Base-by-base conservation (phyloP, 2,888 invertebrate genomes). In the Sericinus montela region DNA sequence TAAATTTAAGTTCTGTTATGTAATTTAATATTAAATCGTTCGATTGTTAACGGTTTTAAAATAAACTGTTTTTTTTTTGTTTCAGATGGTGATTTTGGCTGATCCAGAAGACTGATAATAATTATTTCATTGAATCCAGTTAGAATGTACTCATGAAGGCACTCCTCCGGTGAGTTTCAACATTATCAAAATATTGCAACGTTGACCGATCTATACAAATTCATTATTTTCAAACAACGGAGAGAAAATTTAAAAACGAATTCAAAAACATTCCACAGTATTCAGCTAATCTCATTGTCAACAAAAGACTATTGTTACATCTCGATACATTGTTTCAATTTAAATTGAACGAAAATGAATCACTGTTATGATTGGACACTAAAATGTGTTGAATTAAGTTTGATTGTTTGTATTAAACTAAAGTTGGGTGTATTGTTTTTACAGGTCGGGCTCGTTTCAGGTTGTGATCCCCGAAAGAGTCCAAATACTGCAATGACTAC, bases 401-500 rank as follows among this genome's bases (percentile, higher is more conserved):
- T 75, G 78, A 79, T 81, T 85, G 84, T 84, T 84, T 84, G 73
- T 76, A 69, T 62, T 69, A 76, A 71, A 66, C 59, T 57, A 55
- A 50, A 45, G 50, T 32, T 55, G 51, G 59, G 58, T 57, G 55
- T 58, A 53, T 52, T 54, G 53, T 66, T 65, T 62, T 64, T 57
- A 32, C 77, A 87, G 87, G 74, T 67, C 72, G 82, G 83, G 72
- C 80, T 79, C 75, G 74, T 71, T 76, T 79, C 73, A 74, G 71
- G 73, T 74, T 69, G 72, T 65, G 70, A 61, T 63, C 68, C 72
- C 66, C 63, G 75, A 67, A 72, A 71, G 78, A 75, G 79, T 74
- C 75, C 75, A 73, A 73, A 65, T 62, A 72, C 75, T 85, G 90
- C 86, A 72, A 90, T 90, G 89, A 90, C 90, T 89, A 84, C 90